Base-by-base conservation (phyloP, 2,113 vertebrate genomes). In the Rhipidura dahli region DNA sequence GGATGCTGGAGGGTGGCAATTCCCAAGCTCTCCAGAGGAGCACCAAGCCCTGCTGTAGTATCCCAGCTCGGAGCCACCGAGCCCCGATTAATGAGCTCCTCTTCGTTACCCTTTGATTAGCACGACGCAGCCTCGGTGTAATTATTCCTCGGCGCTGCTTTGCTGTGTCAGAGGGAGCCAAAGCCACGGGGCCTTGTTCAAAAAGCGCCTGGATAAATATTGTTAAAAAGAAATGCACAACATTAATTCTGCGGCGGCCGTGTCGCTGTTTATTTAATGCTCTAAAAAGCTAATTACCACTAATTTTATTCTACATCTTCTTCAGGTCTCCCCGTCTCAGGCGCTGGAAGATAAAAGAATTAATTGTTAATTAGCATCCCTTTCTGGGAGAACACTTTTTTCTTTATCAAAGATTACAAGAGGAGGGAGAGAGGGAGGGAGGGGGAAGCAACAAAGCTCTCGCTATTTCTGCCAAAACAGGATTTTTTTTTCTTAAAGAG, bases 341-440 rank as follows among this genome's bases (percentile, higher is more conserved):
- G 88, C 13, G 69, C 83, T 66, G 40, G 90, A 78, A 96, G 93
- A 94, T 93, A 94, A 97, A 97, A 91, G 91, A 96, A 94, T 97
- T 93, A 96, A 97, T 96, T 96, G 96, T 92, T 97, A 93, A 97
- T 97, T 98, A 97, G 95, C 96, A 93, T 73, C 81, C 31, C 51
- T 91, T 91, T 95, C 94, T 71, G 61, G 42, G 63, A 94, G 85
- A 94, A 87, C 57, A 76, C 71, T 93, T 81, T 94, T 93, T 90
- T 85, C 75, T 51, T 92, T 94, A 94, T 89, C 90, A 88, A 92
- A 96, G 80, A 93, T 95, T 94, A 88, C 57, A 93, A 90, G 88
- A 66, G 75, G 73, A 85, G 13, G 65, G 80, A 86, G 72, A 68
- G 54, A 64, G 15, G 71, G 65, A 68, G 53, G 21, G 57, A 68